These are phyloP conservation scores for Allacma fusca DNA, from an alignment of 2,888 invertebrate species.

Conservation along the genomic window DNA sequence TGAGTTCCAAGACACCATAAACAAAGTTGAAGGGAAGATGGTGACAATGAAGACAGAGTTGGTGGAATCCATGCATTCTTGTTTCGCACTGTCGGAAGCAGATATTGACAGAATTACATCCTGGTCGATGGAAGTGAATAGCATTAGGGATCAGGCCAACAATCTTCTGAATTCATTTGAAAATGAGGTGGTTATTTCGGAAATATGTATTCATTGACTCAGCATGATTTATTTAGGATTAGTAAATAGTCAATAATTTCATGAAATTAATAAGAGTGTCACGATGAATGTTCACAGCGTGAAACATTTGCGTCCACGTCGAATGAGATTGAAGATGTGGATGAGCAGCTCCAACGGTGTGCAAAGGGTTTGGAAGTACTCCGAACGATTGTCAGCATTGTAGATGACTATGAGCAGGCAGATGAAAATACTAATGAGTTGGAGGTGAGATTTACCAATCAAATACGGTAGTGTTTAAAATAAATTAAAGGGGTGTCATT, in stretches of 20 bases:
- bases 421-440: conserved; percentile 44
- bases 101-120: conserved; percentile 56
- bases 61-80: conserved; percentile 48
- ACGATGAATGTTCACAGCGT: too few relatives aligned
- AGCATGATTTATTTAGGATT: too few relatives aligned
- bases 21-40: conserved; percentile 48
- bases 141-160: conserved; percentile 45
- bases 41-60: conserved; percentile 50
- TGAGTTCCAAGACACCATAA: conserved; percentile 48
- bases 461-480: too few relatives aligned
- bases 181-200: too few relatives aligned
- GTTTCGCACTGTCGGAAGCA: conserved; percentile 52
- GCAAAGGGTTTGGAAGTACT: conserved; percentile 48
- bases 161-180: conserved; percentile 43
- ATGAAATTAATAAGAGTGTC: too few relatives aligned
- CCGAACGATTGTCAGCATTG: conserved; percentile 48
- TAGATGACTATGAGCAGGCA: conserved; percentile 54
- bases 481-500: too few relatives aligned
- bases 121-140: conserved; percentile 53
- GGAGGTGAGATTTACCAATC: too few relatives aligned
- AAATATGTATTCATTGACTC: too few relatives aligned
- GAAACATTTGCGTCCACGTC: conserved; percentile 44
- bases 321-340: conserved; percentile 49
- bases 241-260: too few relatives aligned
- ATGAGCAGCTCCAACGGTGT: conserved; percentile 45